A percentile compares a stretch with the other conserved stretches of the same genome.
Conservation (phyloP, 2,888 invertebrate species). For the Diabrotica balteata region DNA sequence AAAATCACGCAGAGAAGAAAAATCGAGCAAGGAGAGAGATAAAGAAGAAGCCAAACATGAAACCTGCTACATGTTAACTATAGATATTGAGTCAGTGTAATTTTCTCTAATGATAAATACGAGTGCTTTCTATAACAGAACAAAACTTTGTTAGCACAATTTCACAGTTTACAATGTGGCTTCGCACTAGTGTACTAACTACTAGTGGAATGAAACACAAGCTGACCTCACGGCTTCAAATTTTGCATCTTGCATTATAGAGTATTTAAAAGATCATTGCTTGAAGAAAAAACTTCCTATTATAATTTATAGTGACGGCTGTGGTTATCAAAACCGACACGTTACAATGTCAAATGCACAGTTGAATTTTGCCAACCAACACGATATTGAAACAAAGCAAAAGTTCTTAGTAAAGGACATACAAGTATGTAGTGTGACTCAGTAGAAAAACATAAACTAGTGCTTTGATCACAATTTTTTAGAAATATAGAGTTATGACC, state of each 20-base stretch:
- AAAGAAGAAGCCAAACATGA: not conserved
- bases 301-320: not conserved
- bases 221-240: not conserved
- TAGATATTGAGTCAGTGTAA: not conserved
- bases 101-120: not conserved
- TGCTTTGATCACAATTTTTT: no score
- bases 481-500: no score
- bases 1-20: not conserved
- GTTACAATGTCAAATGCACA: not conserved
- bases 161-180: constrained; percentile 1
- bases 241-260: not conserved
- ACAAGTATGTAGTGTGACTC: not conserved
- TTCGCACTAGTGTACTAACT: not conserved
- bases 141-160: not conserved
- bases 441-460: no score
- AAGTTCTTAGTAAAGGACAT: not conserved
- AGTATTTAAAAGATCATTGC: not conserved
- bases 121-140: not conserved
- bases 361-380: not conserved
- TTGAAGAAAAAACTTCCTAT: not conserved
- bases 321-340: not conserved
- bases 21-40: not conserved
- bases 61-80: not conserved
- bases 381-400: not conserved
- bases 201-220: not conserved